phyloP scores from a whole-genome alignment of 2,113 vertebrate species.

The Paedocypris sp. region DNA sequence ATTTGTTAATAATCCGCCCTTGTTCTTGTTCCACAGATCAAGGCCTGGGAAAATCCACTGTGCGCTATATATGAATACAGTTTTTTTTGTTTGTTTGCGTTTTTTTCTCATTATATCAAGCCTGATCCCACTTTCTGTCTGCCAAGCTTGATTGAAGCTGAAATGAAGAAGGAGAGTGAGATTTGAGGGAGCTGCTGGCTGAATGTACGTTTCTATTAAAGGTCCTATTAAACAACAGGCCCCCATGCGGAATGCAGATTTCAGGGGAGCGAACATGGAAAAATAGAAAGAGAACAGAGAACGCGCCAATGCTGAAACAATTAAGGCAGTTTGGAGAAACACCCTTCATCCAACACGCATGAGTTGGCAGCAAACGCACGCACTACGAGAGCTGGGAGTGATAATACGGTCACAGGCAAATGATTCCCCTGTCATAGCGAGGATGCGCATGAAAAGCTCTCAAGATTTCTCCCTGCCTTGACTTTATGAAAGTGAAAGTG shows the following conservation, averaged over 20 bases:
- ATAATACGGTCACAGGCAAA: not conserved
- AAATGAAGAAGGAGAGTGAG: not conserved
- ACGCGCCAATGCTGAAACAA: constrained; percentile 36
- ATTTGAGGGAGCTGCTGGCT: constrained; percentile 26
- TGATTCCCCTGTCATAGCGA: not conserved
- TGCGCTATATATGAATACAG: no score
- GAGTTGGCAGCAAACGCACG: constrained; percentile 8
- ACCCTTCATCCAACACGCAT: constrained; percentile 6
- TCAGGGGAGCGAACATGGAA: constrained; percentile 11
- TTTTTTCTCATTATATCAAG: constrained; percentile 15
- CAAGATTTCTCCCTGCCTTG: not conserved
- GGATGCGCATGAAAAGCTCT: no score
- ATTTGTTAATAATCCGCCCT: not conserved
- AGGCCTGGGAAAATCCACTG: constrained; percentile 19
- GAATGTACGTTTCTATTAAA: constrained; percentile 45
- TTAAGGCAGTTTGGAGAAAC: constrained; percentile 19
- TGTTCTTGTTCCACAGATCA: constrained; percentile 10
- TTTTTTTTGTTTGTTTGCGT: no score
- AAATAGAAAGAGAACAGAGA: constrained; percentile 20
- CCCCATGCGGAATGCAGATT: constrained; percentile 41
- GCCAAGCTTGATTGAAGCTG: constrained; percentile 34
- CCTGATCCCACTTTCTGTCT: no score
- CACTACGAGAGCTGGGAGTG: not conserved
- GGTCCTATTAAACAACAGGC: constrained; percentile 50
- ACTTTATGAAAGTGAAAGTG: no score